Evolutionary conservation across 1,140 invertebrate species (phyloP).

Genomic region (Polypedilum pembai): DNA sequence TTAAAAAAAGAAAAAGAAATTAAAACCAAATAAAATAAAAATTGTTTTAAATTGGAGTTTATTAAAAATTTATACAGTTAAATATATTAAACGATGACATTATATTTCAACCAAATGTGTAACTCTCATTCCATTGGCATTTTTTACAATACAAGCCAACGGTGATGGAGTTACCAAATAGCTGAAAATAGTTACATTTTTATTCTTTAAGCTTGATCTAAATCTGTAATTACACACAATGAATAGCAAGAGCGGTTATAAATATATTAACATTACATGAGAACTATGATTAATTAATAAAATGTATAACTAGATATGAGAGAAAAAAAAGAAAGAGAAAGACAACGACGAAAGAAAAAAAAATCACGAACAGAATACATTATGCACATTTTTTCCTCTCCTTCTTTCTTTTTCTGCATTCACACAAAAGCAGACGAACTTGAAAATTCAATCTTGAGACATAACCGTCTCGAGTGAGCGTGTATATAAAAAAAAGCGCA

Average conservation of each 20-base stretch:
- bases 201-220: not conserved
- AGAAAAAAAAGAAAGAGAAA: not conserved
- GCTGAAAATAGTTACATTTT: not conserved
- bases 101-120: not conserved
- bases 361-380: constrained; percentile 3
- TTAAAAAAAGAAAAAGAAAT: too few relatives aligned
- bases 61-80: not conserved
- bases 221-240: not conserved
- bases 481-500: constrained; percentile 18
- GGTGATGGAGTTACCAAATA: constrained; percentile 16
- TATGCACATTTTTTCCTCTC: not conserved
- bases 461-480: not conserved
- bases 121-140: constrained; percentile 9
- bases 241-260: too few relatives aligned
- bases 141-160: not conserved
- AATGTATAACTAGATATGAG: too few relatives aligned
- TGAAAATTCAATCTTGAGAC: constrained; percentile 17
- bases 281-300: too few relatives aligned
- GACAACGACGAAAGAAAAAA: not conserved
- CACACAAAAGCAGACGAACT: constrained; percentile 10
- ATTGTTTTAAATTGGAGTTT: too few relatives aligned
- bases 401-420: not conserved
- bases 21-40: too few relatives aligned
- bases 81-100: not conserved
- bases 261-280: too few relatives aligned